These are phyloP conservation scores for Bilobella aurantiaca DNA, from an alignment of 1,140 invertebrate genomes.

Conservation along the genomic window DNA sequence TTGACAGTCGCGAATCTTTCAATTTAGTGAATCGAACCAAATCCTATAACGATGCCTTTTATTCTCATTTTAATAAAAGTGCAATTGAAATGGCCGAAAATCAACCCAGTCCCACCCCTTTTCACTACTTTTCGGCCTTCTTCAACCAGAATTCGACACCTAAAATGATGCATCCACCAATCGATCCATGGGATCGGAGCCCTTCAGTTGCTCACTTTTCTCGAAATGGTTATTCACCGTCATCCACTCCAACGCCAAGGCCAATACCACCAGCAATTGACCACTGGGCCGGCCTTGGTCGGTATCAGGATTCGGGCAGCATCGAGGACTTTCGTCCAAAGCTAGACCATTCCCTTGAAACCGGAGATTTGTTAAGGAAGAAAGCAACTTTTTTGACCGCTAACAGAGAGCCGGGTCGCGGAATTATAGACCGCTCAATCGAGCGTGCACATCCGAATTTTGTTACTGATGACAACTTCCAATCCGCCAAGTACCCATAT, in stretches of 20 bases:
- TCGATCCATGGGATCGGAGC: neutral
- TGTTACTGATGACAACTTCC: constrained; percentile 30
- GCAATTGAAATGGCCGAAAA: neutral
- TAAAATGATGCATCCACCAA: neutral
- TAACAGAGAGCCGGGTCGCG: neutral
- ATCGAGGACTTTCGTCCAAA: neutral
- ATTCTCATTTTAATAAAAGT: constrained; percentile 24
- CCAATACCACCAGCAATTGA: neutral
- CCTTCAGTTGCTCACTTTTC: neutral
- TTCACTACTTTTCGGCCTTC: neutral
- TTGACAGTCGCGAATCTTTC: constrained; percentile 15
- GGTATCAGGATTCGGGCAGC: neutral
- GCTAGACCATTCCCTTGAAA: constrained; percentile 5
- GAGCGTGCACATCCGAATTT: constrained; percentile 23
- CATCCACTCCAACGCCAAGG: neutral
- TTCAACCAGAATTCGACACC: neutral
- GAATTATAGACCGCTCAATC: constrained; percentile 10
- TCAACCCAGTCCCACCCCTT: neutral
- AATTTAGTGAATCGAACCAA: constrained; percentile 17
- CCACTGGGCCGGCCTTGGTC: neutral
- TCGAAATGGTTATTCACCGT: neutral
- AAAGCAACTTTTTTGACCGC: neutral
- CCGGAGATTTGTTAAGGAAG: neutral
- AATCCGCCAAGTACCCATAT: neutral
- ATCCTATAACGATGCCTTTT: constrained; percentile 22